phyloP scores from a whole-genome alignment of 2,113 vertebrate genomes.

The Eulemur rufifrons region DNA sequence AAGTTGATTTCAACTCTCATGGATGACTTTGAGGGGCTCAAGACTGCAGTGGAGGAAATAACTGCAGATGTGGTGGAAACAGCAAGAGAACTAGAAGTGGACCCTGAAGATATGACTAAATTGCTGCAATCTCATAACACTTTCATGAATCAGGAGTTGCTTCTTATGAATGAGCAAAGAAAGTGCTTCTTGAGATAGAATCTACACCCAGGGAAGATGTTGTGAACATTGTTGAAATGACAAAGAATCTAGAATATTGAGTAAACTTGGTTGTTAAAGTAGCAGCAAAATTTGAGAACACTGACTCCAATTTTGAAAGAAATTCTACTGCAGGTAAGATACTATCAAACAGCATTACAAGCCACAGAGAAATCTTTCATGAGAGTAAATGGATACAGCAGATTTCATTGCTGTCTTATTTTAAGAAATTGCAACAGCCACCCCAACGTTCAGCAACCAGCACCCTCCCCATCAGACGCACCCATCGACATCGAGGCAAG shows the following conservation, averaged over 20 bases:
- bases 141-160: background rate
- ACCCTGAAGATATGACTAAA: background rate
- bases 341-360: background rate
- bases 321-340: background rate
- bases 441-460: background rate
- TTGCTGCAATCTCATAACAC: background rate
- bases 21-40: background rate
- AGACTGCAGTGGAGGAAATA: background rate
- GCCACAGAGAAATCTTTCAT: background rate
- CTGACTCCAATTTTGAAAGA: background rate
- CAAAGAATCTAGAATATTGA: background rate
- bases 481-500: background rate
- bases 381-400: background rate
- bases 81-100: background rate
- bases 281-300: background rate
- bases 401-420: background rate
- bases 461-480: background rate
- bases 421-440: background rate
- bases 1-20: background rate
- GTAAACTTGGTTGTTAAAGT: background rate
- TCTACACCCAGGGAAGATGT: background rate
- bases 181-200: background rate
- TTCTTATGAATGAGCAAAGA: background rate
- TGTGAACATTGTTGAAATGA: background rate
- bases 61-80: background rate